phyloP scores from a whole-genome alignment of 2,888 invertebrate species.

The Netelia fuscicornis region DNA sequence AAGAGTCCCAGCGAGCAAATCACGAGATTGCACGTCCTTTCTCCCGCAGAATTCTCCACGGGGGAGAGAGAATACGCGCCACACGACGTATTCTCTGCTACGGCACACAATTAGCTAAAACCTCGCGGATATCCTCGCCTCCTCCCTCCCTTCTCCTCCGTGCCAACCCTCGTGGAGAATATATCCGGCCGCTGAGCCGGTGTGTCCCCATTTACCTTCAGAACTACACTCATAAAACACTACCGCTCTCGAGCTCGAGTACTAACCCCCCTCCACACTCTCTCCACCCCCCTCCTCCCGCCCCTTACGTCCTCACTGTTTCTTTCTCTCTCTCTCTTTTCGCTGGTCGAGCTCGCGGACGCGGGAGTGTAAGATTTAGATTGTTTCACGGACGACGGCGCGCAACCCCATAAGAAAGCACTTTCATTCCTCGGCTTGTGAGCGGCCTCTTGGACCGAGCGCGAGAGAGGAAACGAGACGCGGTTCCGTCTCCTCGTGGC shows the following conservation, averaged over 20 bases:
- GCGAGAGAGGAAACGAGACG: conserved; percentile 39
- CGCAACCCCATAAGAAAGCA: conserved; percentile 72
- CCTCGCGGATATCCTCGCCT: conserved; percentile 56
- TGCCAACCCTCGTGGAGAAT: conserved; percentile 32
- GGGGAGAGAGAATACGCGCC: conserved; percentile 31
- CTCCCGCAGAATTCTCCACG: conserved; percentile 24
- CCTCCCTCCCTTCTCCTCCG: neutral
- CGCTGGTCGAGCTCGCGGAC: conserved; percentile 32
- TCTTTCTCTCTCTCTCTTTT: neutral
- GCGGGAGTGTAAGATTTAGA: conserved; percentile 72
- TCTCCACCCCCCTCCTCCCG: neutral
- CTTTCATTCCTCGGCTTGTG: conserved; percentile 69
- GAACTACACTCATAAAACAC: conserved; percentile 73
- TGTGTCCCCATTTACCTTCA: conserved; percentile 68
- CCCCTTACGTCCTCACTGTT: neutral
- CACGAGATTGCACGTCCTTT: conserved; percentile 67
- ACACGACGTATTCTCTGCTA: conserved; percentile 38
- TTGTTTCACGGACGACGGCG: conserved; percentile 72
- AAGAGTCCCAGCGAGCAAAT: conserved; percentile 62
- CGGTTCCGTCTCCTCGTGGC: conserved; percentile 40
- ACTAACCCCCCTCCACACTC: conserved; percentile 11
- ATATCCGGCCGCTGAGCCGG: conserved; percentile 55
- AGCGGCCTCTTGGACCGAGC: conserved; percentile 48
- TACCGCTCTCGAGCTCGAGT: conserved; percentile 29
- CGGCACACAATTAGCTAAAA: conserved; percentile 73